Evolutionary conservation across 2,888 invertebrate species (phyloP).

Genomic region (Lomographa bimaculata): DNA sequence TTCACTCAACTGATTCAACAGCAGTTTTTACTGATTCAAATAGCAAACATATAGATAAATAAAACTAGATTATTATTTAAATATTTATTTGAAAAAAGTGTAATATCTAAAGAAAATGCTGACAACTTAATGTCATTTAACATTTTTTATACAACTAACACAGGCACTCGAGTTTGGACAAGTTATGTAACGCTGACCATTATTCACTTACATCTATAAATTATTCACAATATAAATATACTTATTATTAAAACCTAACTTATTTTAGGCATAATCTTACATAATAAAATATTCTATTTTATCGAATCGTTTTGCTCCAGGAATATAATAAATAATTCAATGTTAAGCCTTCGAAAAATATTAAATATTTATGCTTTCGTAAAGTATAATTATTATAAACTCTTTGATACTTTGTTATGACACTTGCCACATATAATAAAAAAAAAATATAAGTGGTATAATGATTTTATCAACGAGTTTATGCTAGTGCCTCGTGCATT

Average conservation of each 20-base stretch:
- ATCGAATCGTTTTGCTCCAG: conserved; percentile 21
- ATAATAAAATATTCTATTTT: conserved; percentile 24
- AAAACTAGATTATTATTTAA: conserved; percentile 27
- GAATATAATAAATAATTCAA: too few species aligned
- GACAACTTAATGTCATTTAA: conserved; percentile 36
- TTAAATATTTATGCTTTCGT: too few species aligned
- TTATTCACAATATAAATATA: conserved; percentile 54
- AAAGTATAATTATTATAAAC: too few species aligned
- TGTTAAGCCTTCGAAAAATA: too few species aligned
- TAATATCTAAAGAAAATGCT: too few species aligned
- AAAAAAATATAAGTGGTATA: conserved; percentile 2
- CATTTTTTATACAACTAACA: conserved; percentile 46
- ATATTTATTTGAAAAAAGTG: conserved; percentile 60
- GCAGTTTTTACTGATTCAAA: too few species aligned
- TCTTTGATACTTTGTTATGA: conserved; percentile 17
- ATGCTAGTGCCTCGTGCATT: conserved; percentile 42
- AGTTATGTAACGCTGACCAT: conserved; percentile 28
- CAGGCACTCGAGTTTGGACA: conserved; percentile 54
- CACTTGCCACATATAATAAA: conserved; percentile 9
- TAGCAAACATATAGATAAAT: too few species aligned
- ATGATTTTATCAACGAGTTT: conserved; percentile 48
- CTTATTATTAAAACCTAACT: conserved; percentile 43
- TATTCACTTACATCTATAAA: conserved; percentile 29
- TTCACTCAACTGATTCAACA: too few species aligned
- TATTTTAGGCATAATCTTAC: conserved; percentile 37